Conservation (phyloP, 1,140 invertebrate genomes). For the Luehdorfia chinensis region DNA sequence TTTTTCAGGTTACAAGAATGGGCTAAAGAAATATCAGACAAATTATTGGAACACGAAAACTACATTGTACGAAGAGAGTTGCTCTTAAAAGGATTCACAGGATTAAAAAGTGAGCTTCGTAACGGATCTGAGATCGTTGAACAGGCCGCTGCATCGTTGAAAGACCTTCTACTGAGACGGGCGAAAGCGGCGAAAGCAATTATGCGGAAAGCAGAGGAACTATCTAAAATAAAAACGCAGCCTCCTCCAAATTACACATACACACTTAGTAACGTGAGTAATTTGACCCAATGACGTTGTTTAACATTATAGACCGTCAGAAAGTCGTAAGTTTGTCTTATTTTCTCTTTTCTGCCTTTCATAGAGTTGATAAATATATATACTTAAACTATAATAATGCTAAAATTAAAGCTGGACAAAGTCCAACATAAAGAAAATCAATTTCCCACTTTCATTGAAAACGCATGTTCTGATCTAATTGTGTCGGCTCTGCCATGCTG, state of each 20-base stretch:
- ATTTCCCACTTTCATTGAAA: too few relatives aligned
- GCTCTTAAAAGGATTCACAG: constrained; percentile 44
- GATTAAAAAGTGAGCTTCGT: constrained; percentile 43
- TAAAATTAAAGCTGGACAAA: too few relatives aligned
- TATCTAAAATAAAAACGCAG: constrained; percentile 26
- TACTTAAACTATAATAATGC: too few relatives aligned
- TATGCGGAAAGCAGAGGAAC: constrained; percentile 56
- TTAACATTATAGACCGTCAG: too few relatives aligned
- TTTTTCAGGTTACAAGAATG: constrained; percentile 50
- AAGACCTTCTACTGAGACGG: constrained; percentile 45
- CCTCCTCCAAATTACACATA: constrained; percentile 42
- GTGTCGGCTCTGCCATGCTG: too few relatives aligned
- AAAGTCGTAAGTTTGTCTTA: too few relatives aligned
- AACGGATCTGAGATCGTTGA: constrained; percentile 56
- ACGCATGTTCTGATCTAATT: too few relatives aligned
- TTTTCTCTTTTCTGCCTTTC: too few relatives aligned
- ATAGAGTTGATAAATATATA: too few relatives aligned
- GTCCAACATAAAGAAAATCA: too few relatives aligned
- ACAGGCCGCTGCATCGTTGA: constrained; percentile 41
- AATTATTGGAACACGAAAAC: constrained; percentile 40
- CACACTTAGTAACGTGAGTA: constrained; percentile 52
- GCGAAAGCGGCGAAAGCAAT: constrained; percentile 54
- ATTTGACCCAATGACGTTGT: constrained; percentile 1
- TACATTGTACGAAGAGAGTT: constrained; percentile 45
- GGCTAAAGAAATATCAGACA: constrained; percentile 52